Conservation (phyloP, 1,140 invertebrate species). For the Atta texana region DNA sequence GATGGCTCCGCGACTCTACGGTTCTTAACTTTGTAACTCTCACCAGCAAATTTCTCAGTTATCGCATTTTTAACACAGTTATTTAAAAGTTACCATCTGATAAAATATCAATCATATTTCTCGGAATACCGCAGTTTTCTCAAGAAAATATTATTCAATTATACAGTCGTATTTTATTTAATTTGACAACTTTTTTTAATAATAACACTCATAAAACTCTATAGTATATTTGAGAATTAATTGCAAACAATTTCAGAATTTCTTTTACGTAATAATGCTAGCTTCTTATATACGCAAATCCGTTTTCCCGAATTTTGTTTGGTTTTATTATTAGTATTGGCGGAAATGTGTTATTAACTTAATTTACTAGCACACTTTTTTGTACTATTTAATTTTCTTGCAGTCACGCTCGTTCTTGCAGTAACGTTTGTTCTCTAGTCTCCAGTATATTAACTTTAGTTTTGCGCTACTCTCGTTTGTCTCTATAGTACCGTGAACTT, state of each 20-base stretch:
- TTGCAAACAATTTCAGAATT: background rate
- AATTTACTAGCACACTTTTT: background rate
- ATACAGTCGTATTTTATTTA: background rate
- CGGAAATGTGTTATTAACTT: slow-evolving; percentile 17
- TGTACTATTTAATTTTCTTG: slow-evolving; percentile 29
- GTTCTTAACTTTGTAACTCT: background rate
- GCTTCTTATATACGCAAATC: background rate
- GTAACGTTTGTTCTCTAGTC: slow-evolving; percentile 6
- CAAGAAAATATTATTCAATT: background rate
- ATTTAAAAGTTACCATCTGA: slow-evolving; percentile 46
- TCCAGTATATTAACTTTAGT: slow-evolving; percentile 10
- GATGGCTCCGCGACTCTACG: background rate
- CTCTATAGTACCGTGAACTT: slow-evolving; percentile 36
- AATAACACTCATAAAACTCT: background rate
- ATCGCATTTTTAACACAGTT: slow-evolving; percentile 44
- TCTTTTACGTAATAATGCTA: background rate
- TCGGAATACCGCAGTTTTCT: background rate
- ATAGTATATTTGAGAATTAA: background rate
- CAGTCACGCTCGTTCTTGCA: slow-evolving; percentile 1
- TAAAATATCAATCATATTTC: slow-evolving; percentile 36
- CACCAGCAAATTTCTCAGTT: slow-evolving; percentile 24
- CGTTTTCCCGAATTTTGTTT: background rate
- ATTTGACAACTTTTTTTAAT: background rate
- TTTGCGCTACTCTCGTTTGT: slow-evolving; percentile 26
- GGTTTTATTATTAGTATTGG: background rate